Evolutionary conservation across 2,797 vertebrate species (phyloP).

Genomic region (Natrix natrix): DNA sequence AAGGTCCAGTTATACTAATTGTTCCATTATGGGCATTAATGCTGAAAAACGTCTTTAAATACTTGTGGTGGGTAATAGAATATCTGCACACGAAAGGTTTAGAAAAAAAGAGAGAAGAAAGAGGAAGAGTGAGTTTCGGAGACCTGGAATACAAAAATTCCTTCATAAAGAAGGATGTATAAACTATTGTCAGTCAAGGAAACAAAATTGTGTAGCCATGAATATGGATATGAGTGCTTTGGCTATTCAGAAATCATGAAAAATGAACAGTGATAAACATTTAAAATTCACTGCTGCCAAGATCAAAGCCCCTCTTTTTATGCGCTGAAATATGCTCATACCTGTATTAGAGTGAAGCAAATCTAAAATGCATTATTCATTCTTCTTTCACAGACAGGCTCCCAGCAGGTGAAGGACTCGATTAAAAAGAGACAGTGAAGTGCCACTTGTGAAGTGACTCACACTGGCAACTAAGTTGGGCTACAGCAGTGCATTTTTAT

Average conservation of each 20-base stretch:
- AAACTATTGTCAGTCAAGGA: constrained; percentile 38
- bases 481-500: constrained; percentile 43
- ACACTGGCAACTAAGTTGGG: constrained; percentile 42
- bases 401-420: constrained; percentile 48
- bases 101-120: not conserved
- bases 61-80: constrained; percentile 73
- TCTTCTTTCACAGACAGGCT: constrained; percentile 35
- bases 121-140: not conserved
- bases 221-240: constrained; percentile 23
- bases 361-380: constrained; percentile 54
- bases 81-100: constrained; percentile 75
- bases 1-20: constrained; percentile 72
- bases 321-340: constrained; percentile 54
- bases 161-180: constrained; percentile 12
- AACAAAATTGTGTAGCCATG: constrained; percentile 35
- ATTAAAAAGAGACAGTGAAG: constrained; percentile 56
- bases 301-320: constrained; percentile 59
- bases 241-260: constrained; percentile 37
- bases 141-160: constrained; percentile 26
- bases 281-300: constrained; percentile 48
- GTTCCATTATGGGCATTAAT: constrained; percentile 86
- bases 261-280: constrained; percentile 51
- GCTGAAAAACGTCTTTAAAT: constrained; percentile 75
- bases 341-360: constrained; percentile 53
- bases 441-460: constrained; percentile 50